Evolutionary conservation across 1,140 invertebrate species (phyloP), one percentile per base, ranked within the genome.

Genomic region (Drosophila yakuba): DNA sequence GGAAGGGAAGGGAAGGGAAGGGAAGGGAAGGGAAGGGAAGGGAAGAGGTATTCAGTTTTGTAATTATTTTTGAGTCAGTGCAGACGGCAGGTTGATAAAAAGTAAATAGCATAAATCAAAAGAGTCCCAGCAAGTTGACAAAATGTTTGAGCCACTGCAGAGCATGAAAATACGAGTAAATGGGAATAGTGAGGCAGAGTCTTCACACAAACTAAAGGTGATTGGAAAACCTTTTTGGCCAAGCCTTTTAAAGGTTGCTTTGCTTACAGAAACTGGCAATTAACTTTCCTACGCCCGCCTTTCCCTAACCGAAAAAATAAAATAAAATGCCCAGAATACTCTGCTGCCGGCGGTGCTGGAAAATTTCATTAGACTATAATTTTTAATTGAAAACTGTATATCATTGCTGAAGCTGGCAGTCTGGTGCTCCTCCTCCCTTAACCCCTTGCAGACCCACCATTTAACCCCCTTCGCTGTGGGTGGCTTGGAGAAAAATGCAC

Each of bases 381-480:
- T 83, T 83, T 74, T 83, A 83, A 83, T 83, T 83, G 80, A 83
- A 83, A 83, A 83, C 75, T 83, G 80, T 83, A 83, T 83, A 83
- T 83, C 80, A 83, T 72, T 82, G 69, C 61, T 68, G 76, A 58
- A 45, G 78, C 62, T 73, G 55, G 59, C 79, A 73, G 73, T 58
- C 74, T 78, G 71, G 58, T 56, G 45, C n/a, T 20, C 5, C 39
- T 43, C 45, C 43, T 20, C 25, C 36, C 45, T 14, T 56, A 41
- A 56, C 36, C 39, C 44, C 43, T 17, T 39, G 2, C 25, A n/a
- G 39, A 38, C 32, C 44, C 25, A 41, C 2, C 14, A 14, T 10
- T 38, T 47, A 17, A 11, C 23, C 17, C 39, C 52, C 35, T 25
- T 44, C 45, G 41, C 56, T 60, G 78, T 71, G 61, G 74, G 67